Evolutionary conservation across 2,113 vertebrate genomes (phyloP), one percentile per base, ranked within the genome.

Genomic region (Dipodomys ordii): DNA sequence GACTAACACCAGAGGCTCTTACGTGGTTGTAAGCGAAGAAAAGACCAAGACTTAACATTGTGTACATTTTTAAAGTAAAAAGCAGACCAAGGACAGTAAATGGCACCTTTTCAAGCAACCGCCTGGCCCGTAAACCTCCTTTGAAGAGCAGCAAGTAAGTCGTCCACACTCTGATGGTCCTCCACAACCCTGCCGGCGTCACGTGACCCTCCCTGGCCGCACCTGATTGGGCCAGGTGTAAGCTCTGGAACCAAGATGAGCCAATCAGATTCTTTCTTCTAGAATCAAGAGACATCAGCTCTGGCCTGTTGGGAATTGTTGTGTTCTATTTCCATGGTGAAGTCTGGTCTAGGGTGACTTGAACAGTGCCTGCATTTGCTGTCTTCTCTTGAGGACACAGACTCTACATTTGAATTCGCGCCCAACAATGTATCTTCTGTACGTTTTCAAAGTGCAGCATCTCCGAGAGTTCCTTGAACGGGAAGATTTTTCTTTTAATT

Each of bases 251-350:
- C 19, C 25, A 71, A 49, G 57, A 3, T 13, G 76, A 32, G 64
- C 82, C 90, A 92, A 73, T 94, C 57, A 73, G 44, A 6, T 87
- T 83, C 65, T 69, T 83, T 49, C 25, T 79, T 39, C 30, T 1
- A 62, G 25, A 44, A 68, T 32, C 65, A 5, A 25, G 46, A 3
- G 8, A 15, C 22, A 18, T 68, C 44, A 39, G 30, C 7, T 23
- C 4, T 57, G 0, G 15, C 53, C 53, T 73, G 6, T 20, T 3
- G 78, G 87, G 7, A 57, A 1, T 16, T 18, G 10, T 9, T 1
- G 3, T 7, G 19, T 65, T 46, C 53, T 2, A 3, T n/a, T 77
- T 65, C 18, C 22, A 64, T 25, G 28, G 73, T 53, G 68, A 44
- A 64, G 53, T 74, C 6, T n/a, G 80, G 39, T 49, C 25, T 30